Base-by-base conservation (phyloP, 37 sponge, comb jelly and placozoan genomes). In the Tethya wilhelma region DNA sequence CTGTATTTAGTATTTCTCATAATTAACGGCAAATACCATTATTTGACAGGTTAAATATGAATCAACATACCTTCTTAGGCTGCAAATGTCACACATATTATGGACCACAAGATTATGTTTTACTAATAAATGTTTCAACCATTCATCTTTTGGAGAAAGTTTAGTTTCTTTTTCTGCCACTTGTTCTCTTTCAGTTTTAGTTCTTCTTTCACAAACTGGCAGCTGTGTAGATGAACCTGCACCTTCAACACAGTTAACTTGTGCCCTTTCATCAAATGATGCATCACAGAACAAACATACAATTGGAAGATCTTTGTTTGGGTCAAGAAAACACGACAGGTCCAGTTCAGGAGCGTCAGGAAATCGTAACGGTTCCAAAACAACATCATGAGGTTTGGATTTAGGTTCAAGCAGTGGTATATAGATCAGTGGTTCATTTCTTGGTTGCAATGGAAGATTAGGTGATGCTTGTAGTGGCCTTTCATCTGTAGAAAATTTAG, bases 61-160 rank as follows among this genome's bases (percentile, higher is more conserved):
- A 9, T 4, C 22, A 29, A 60, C 74, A 31, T 45, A 90, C 90
- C 91, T 64, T 65, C 69, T 85, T 32, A 83, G 62, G 44, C 88
- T 92, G 57, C 45, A 56, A 26, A 92, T 79, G 12, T 85, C 56
- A 0, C 59, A 9, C 19, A 36, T 65, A 19, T 73, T 73, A 39
- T 83, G 79, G 19, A 92, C 68, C 22, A 92, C 92, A 4, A 92
- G 79, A 44, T 84, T 84, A 67, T 92, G 92, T 34, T 59, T 31
- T 19, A 33, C 37, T 5, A 92, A 59, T 1, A 87, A 25, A 70
- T 92, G 92, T 9, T 73, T 44, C 8, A 92, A 66, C 43, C 84
- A 83, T 7, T 56, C 64, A 12, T 91, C 87, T 36, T 68, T 79
- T 20, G 77, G 7, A 28, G 20, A 59, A 19, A 59, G 55, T 19